Evolutionary conservation across 1,140 invertebrate genomes (phyloP), one percentile per base, ranked within the genome.

Genomic region (Cryptotermes secundus): DNA sequence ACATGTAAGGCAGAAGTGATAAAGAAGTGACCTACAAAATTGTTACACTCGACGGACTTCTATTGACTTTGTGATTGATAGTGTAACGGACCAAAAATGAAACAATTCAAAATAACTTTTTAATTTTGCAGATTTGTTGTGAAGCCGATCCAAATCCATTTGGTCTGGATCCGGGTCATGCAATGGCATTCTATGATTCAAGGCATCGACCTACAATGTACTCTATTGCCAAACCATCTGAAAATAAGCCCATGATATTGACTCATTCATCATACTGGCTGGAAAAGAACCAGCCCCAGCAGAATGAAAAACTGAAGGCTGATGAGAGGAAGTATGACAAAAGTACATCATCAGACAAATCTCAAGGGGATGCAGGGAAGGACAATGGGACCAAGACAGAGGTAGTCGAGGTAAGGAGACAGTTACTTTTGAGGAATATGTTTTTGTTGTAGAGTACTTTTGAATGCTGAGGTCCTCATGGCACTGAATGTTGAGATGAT

Each of bases 221-320:
- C 83, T 92, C 92, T 6, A 90, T 93, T 10, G 93, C 94, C 38
- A 90, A 91, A 82, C 92, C 92, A 82, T 93, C 93, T 86, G 84
- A 85, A 16, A 84, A 82, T n/a, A 91, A 92, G 86, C 92, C 93
- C 84, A 92, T 94, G 87, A 91, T 94, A 86, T 88, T 95, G 85
- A 95, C 94, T 79, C 95, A 96, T 90, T 96, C 95, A 35, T 93
- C 93, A 24, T 92, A 94, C 85, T 90, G 89, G 89, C 85, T 85
- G 34, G 84, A 79, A 22, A 85, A 90, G 31, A 87, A 86, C 26
- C 88, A 88, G 72, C 88, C 88, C 65, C 84, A 82, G 3, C 59
- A 80, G 6, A 35, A 88, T 89, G 79, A 87, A 86, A 4, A 89
- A 89, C 49, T 88, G 90, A 53, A 89, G 34, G 26, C 82, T 12